These are phyloP conservation scores for Eira barbara DNA, from an alignment of 2,113 vertebrate species.

Conservation along the genomic window DNA sequence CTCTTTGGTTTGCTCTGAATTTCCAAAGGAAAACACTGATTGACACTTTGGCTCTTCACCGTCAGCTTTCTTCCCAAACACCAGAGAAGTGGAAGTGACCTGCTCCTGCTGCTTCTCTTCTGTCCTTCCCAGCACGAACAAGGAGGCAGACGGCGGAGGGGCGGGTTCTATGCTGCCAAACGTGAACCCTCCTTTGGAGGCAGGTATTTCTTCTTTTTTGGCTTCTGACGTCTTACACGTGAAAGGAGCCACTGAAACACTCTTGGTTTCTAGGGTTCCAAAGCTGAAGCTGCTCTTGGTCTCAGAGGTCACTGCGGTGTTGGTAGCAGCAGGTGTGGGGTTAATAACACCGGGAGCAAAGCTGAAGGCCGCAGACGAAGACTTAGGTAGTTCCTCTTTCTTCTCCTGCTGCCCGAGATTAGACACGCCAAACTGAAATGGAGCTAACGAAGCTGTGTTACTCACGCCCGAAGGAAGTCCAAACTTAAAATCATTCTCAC, in stretches of 20 bases:
- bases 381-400: conserved; percentile 77
- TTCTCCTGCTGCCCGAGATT: conserved; percentile 83
- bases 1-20: conserved; percentile 88
- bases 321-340: conserved; percentile 69
- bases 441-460: conserved; percentile 71
- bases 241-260: conserved; percentile 75
- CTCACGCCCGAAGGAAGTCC: conserved; percentile 78
- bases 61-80: conserved; percentile 90
- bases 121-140: conserved; percentile 89
- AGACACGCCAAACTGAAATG: conserved; percentile 82
- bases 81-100: conserved; percentile 76
- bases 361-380: conserved; percentile 81
- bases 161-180: conserved; percentile 70
- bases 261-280: conserved; percentile 82
- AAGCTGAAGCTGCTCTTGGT: conserved; percentile 85
- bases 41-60: conserved; percentile 82
- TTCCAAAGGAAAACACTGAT: conserved; percentile 88
- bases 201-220: conserved; percentile 79
- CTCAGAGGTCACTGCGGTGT: conserved; percentile 68
- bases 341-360: conserved; percentile 84
- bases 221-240: conserved; percentile 84
- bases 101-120: conserved; percentile 89
- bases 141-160: conserved; percentile 64
- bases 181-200: conserved; percentile 76
- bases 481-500: conserved; percentile 86